These are phyloP conservation scores for Tenebrosternarchus preto DNA, from an alignment of 2,113 vertebrate species.

Conservation along the genomic window DNA sequence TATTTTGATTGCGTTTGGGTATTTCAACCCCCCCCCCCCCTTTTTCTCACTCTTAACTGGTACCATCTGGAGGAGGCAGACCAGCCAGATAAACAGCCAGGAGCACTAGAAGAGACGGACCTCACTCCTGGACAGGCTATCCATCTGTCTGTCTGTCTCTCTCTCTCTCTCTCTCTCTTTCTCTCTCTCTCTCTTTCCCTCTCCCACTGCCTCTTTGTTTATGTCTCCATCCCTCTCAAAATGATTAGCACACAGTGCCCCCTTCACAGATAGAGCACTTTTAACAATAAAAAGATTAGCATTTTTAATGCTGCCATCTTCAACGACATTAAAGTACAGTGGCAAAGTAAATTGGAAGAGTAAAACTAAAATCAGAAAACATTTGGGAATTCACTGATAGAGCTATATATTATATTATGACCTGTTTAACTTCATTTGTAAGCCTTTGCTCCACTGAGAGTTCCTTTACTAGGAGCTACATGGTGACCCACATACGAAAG, in stretches of 20 bases:
- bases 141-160: no score
- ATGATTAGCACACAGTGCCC: background rate
- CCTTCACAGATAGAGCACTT: background rate
- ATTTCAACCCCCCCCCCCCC: background rate
- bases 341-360: background rate
- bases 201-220: background rate
- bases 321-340: background rate
- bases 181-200: no score
- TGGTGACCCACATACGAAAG: no score
- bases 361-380: background rate
- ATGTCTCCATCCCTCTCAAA: background rate
- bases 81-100: constrained; percentile 15
- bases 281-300: background rate
- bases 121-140: no score
- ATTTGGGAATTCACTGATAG: background rate
- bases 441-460: no score
- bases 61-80: constrained; percentile 39
- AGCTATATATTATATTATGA: no score
- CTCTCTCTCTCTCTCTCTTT: background rate
- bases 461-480: no score
- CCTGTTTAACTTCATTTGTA: no score
- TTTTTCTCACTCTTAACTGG: constrained; percentile 3
- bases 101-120: background rate
- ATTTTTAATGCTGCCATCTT: background rate
- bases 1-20: constrained; percentile 13